Evolutionary conservation across 2,797 vertebrate genomes (phyloP).

Genomic region (Neosilurus mollespiculum): DNA sequence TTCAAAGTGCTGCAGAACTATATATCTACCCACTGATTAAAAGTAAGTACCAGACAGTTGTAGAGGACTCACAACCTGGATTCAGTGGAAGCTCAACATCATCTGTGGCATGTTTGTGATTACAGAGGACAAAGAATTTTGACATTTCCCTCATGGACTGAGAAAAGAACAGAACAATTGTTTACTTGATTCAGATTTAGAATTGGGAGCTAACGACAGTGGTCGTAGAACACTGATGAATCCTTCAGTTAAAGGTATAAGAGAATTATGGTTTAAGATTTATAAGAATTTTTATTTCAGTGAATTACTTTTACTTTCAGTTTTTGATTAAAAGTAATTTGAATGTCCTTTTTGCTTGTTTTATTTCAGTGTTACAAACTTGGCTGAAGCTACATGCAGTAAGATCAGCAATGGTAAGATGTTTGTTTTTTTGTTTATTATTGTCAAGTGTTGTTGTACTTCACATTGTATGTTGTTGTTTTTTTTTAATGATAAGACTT

Average conservation of each 20-base stretch:
- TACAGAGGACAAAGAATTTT: too few species aligned
- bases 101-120: not conserved
- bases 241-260: not conserved
- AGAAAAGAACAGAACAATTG: not conserved
- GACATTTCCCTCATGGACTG: too few species aligned
- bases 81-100: not conserved
- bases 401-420: slow-evolving; percentile 22
- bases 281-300: not conserved
- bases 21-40: not conserved
- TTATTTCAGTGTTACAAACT: not conserved
- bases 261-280: too few species aligned
- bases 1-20: not conserved
- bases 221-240: not conserved
- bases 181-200: not conserved
- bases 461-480: too few species aligned
- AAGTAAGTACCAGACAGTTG: not conserved
- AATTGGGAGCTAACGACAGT: not conserved
- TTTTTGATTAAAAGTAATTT: too few species aligned
- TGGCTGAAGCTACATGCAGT: slow-evolving; percentile 13
- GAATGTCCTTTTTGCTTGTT: not conserved
- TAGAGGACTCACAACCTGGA: too few species aligned
- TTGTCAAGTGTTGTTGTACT: too few species aligned
- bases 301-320: not conserved
- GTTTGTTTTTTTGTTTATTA: too few species aligned
- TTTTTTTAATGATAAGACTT: too few species aligned